These are phyloP conservation scores for Empis livida DNA, from an alignment of 2,888 invertebrate species.

Conservation along the genomic window DNA sequence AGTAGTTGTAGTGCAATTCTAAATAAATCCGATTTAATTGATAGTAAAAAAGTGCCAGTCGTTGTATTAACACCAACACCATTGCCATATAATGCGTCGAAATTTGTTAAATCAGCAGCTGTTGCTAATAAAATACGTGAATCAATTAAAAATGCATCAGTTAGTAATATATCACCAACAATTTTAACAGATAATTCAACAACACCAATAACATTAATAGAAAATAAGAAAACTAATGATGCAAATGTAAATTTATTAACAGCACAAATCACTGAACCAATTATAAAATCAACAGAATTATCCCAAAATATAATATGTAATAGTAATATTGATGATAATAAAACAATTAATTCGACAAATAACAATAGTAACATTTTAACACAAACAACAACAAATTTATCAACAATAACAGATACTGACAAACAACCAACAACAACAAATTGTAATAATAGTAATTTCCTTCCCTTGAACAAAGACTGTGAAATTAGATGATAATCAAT, in stretches of 20 bases:
- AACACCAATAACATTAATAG: conserved; percentile 11
- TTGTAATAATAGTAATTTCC: conserved; percentile 22
- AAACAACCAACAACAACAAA: too few species aligned
- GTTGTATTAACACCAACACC: neutral
- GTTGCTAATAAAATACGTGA: too few species aligned
- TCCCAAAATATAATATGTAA: too few species aligned
- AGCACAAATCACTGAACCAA: neutral
- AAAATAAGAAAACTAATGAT: conserved; percentile 15
- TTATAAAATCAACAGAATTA: neutral
- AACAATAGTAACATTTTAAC: conserved; percentile 1
- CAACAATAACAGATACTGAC: conserved; percentile 9
- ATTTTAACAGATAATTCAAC: neutral
- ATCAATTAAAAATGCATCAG: too few species aligned
- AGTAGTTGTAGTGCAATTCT: neutral
- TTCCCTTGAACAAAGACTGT: conserved; percentile 65
- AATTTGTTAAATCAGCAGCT: too few species aligned
- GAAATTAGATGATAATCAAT: conserved; percentile 71
- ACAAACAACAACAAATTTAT: conserved; percentile 1
- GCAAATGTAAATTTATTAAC: conserved; percentile 10
- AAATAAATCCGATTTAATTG: neutral
- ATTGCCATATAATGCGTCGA: neutral
- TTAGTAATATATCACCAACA: too few species aligned
- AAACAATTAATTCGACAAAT: conserved; percentile 5
- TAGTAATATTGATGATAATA: neutral
- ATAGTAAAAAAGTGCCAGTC: conserved; percentile 1